A percentile compares a stretch with the other conserved stretches of the same genome.
Conservation (phyloP, 2,797 vertebrate genomes). For the Eupleurogrammus muticus region DNA sequence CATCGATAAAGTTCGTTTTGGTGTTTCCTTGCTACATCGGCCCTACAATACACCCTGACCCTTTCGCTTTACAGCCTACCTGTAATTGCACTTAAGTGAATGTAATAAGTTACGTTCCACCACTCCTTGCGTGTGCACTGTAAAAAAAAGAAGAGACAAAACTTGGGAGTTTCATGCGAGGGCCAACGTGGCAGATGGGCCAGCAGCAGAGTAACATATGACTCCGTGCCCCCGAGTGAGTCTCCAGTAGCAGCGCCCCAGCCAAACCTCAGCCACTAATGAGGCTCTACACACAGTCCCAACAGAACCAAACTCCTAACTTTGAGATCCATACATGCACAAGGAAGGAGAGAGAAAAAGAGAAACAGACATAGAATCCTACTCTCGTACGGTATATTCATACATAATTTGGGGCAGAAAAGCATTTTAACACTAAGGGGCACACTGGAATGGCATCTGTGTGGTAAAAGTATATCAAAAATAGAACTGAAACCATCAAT, state of each 20-base stretch:
- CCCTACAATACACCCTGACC: too few relatives aligned
- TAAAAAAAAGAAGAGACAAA: slow-evolving; percentile 37
- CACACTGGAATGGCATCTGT: slow-evolving; percentile 37
- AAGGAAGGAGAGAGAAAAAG: slow-evolving; percentile 16
- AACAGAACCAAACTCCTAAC: slow-evolving; percentile 70
- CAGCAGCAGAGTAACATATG: slow-evolving; percentile 75
- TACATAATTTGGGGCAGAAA: slow-evolving; percentile 40
- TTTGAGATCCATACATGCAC: slow-evolving; percentile 52
- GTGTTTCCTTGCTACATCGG: too few relatives aligned
- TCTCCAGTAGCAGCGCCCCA: slow-evolving; percentile 61
- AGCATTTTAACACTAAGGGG: slow-evolving; percentile 35
- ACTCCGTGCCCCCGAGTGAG: slow-evolving; percentile 72
- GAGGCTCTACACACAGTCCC: slow-evolving; percentile 73
- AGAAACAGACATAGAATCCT: slow-evolving; percentile 28
- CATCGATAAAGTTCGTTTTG: too few relatives aligned
- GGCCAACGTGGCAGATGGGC: slow-evolving; percentile 76
- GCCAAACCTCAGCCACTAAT: slow-evolving; percentile 78
- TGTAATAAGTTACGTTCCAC: background rate
- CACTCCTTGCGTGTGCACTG: background rate
- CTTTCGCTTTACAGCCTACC: background rate
- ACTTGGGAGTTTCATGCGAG: slow-evolving; percentile 40
- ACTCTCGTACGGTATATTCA: slow-evolving; percentile 1
- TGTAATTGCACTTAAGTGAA: background rate
- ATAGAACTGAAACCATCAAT: too few relatives aligned
- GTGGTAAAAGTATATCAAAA: background rate